Conservation (phyloP, 2,113 vertebrate species). For the Gnathonemus echidnorhynchus region DNA sequence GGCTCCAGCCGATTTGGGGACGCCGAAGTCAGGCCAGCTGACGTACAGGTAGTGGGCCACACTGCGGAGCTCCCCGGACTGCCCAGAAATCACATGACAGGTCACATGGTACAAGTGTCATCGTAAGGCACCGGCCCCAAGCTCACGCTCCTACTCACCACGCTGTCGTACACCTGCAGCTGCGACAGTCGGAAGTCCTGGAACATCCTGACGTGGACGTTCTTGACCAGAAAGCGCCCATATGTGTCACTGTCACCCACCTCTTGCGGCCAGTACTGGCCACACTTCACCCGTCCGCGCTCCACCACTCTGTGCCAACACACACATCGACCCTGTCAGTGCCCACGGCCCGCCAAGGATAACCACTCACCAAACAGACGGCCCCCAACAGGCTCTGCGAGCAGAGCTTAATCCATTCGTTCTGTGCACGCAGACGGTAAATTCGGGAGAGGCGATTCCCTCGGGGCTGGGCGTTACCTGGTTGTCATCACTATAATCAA, state of each 20-base stretch:
- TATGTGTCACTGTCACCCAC: conserved; percentile 58
- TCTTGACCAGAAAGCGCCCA: conserved; percentile 58
- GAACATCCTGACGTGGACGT: conserved; percentile 57
- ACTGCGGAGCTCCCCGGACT: conserved; percentile 63
- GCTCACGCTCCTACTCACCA: conserved; percentile 36
- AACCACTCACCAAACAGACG: neutral
- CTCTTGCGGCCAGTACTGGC: conserved; percentile 69
- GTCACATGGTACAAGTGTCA: neutral
- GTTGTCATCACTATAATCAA: conserved; percentile 72
- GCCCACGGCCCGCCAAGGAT: neutral
- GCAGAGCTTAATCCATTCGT: neutral
- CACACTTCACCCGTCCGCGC: conserved; percentile 65
- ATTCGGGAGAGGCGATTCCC: neutral
- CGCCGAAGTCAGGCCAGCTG: conserved; percentile 71
- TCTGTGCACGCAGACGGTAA: neutral
- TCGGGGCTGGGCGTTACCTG: conserved; percentile 45
- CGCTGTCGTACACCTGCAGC: conserved; percentile 62
- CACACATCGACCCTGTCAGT: neutral
- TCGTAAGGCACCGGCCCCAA: neutral
- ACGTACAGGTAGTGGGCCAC: conserved; percentile 68
- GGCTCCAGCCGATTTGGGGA: conserved; percentile 66
- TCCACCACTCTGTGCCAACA: conserved; percentile 58
- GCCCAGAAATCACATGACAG: neutral
- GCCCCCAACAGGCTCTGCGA: neutral
- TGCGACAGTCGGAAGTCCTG: conserved; percentile 67